Evolutionary conservation across 1,140 invertebrate genomes (phyloP).

Genomic region (Philotrypesis tridentata): DNA sequence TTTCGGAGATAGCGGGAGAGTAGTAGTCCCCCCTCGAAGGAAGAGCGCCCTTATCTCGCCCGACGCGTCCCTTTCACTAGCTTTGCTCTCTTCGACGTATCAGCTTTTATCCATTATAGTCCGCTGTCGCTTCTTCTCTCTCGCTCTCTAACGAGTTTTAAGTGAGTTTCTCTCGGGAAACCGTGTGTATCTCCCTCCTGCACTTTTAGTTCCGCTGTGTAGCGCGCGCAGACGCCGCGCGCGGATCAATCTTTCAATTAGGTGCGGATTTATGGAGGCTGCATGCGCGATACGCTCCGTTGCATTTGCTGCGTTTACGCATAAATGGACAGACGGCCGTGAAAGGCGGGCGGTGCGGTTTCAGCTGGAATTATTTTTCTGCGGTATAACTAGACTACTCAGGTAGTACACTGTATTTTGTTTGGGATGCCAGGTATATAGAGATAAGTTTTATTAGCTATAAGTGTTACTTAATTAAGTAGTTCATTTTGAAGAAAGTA

Average conservation of each 20-base stretch:
- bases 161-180: conserved; percentile 46
- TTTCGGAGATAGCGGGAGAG: conserved; percentile 38
- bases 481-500: not conserved
- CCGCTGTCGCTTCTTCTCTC: conserved; percentile 7
- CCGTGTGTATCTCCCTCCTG: not conserved
- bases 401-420: not conserved
- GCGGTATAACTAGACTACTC: no score
- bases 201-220: conserved; percentile 51
- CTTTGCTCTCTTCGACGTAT: not conserved
- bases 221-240: not conserved
- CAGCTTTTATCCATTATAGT: conserved; percentile 51
- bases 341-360: no score
- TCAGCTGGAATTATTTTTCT: not conserved
- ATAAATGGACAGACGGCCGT: conserved; percentile 7
- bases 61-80: conserved; percentile 35
- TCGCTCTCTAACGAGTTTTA: conserved; percentile 50
- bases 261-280: conserved; percentile 53
- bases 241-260: conserved; percentile 61
- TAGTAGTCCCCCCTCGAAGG: not conserved
- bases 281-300: conserved; percentile 40
- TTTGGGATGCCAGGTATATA: not conserved
- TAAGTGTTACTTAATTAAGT: not conserved
- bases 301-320: conserved; percentile 7
- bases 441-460: not conserved
- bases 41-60: conserved; percentile 60